Evolutionary conservation across 2,888 invertebrate genomes (phyloP).

Genomic region (Petrolisthes cinctipes): DNA sequence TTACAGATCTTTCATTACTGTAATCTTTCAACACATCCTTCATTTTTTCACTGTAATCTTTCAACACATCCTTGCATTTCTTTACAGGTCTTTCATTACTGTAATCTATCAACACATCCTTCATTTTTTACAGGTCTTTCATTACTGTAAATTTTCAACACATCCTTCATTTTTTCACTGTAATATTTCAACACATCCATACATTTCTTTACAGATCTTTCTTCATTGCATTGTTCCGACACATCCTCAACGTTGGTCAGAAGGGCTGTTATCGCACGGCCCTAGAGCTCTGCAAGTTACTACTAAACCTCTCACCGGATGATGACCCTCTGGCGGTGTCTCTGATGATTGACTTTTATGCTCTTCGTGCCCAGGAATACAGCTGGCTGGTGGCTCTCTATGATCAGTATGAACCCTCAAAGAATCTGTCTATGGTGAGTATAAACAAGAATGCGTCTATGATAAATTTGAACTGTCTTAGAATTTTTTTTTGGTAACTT

Average conservation of each 20-base stretch:
- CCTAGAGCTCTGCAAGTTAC: slow-evolving; percentile 86
- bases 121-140: too few species aligned
- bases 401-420: slow-evolving; percentile 70
- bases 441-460: background rate
- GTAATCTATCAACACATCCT: too few species aligned
- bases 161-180: too few species aligned
- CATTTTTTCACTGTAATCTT: too few species aligned
- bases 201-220: slow-evolving; percentile 68
- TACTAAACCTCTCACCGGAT: slow-evolving; percentile 82
- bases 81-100: too few species aligned
- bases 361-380: slow-evolving; percentile 80
- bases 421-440: slow-evolving; percentile 67
- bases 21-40: too few species aligned
- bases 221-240: slow-evolving; percentile 85
- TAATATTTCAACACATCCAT: too few species aligned
- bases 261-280: slow-evolving; percentile 87
- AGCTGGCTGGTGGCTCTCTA: slow-evolving; percentile 77
- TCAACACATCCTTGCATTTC: too few species aligned
- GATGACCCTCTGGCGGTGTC: slow-evolving; percentile 83
- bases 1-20: too few species aligned
- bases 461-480: background rate
- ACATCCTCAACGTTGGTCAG: slow-evolving; percentile 82
- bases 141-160: too few species aligned
- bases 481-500: too few species aligned
- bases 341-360: slow-evolving; percentile 85